Evolutionary conservation across 2,888 invertebrate genomes (phyloP), one percentile per base, ranked within the genome.

Genomic region (Drosophila atripex): DNA sequence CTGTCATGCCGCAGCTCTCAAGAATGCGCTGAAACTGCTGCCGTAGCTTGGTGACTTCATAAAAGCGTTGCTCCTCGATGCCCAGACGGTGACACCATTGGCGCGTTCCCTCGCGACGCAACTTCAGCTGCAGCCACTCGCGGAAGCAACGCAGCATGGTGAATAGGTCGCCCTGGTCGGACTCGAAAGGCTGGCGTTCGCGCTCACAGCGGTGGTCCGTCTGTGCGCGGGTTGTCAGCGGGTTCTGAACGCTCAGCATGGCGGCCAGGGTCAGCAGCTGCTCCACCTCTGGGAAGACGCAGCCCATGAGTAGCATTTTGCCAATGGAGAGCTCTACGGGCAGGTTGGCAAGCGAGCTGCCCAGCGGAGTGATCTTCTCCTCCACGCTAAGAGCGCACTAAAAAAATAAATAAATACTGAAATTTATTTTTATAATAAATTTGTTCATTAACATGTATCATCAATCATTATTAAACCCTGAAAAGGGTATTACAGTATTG

Each of bases 261-360:
- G 99, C 97, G 0, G 99, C 96, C 25, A 99, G 91, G 0, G 97
- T 97, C 7, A 99, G 92, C 12, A 98, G 95, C 0, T 98, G 96
- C 86, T 97, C 96, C 0, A 97, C 94, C 83, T 98, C 96, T 71
- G 97, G 94, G 70, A 98, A 97, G 7, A 98, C 94, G 1, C 96
- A 96, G 0, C 98, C 98, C 93, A 97, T 94, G 21, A 99, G 95
- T 38, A 99, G 92, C 94, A 99, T 98, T 93, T 99, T 99, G 1
- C 99, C 99, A 57, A 99, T 94, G 0, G 96, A 94, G 56, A 99
- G 96, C 89, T 99, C 99, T 0, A 99, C 97, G 0, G 99, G 99
- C 16, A 99, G 92, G 89, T 95, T 95, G 4, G 98, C 94, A 58
- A 99, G 91, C 57, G 98, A 95, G 86, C 95, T 94, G 0, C 98